These are phyloP conservation scores for Recurvirostra avosetta DNA, from an alignment of 2,113 vertebrate species.

Conservation along the genomic window DNA sequence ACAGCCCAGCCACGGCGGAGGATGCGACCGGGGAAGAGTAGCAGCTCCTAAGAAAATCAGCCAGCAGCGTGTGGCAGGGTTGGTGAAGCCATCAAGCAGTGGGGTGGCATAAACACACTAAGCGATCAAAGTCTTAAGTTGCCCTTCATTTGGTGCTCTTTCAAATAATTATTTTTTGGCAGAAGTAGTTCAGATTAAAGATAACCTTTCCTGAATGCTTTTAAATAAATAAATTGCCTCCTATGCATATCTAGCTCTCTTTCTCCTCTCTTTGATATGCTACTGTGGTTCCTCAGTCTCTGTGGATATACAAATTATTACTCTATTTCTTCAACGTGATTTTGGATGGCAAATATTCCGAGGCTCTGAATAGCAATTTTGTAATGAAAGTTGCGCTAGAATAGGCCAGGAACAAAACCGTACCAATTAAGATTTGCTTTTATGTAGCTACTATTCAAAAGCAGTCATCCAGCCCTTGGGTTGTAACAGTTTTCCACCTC, in stretches of 20 bases:
- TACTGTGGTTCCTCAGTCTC: not conserved
- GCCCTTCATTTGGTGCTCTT: not conserved
- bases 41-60: not conserved
- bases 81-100: not conserved
- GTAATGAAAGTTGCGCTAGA: not conserved
- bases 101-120: not conserved
- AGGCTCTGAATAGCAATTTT: not conserved
- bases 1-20: accelerated
- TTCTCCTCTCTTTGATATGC: not conserved
- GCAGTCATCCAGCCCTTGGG: not conserved
- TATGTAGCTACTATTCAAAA: not conserved
- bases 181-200: not conserved
- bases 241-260: not conserved
- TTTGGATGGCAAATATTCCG: not conserved
- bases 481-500: not conserved
- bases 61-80: not conserved
- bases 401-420: not conserved
- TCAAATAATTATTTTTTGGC: not conserved
- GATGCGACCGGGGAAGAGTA: not conserved
- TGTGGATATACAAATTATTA: not conserved
- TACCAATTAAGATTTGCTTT: not conserved
- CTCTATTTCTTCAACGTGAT: not conserved
- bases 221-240: not conserved
- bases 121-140: not conserved
- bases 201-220: not conserved